phyloP scores from a whole-genome alignment of 1,140 invertebrate genomes.

The Dinoponera quadriceps region DNA sequence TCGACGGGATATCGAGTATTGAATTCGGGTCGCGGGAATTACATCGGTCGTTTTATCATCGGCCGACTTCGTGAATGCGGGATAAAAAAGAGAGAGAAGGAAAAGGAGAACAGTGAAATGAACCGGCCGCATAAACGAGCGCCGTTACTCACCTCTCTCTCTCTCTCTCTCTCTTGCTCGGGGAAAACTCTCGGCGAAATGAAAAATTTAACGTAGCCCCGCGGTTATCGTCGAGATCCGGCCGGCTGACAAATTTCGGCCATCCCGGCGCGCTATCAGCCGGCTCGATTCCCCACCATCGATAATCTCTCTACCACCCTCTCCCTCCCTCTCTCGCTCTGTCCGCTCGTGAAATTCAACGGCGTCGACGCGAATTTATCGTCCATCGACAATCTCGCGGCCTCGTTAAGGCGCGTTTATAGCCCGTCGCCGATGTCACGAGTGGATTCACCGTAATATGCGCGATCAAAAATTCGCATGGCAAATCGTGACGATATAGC shows the following conservation, averaged over 20 bases:
- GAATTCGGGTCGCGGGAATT: slow-evolving; percentile 51
- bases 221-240: slow-evolving; percentile 56
- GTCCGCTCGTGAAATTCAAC: slow-evolving; percentile 53
- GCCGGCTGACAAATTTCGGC: slow-evolving; percentile 57
- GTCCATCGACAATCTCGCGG: slow-evolving; percentile 49
- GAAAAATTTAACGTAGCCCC: slow-evolving; percentile 53
- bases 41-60: slow-evolving; percentile 48
- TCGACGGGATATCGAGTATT: slow-evolving; percentile 52
- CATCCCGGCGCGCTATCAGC: slow-evolving; percentile 49
- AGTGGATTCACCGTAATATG: neutral
- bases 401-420: slow-evolving; percentile 43
- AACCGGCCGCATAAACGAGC: slow-evolving; percentile 36
- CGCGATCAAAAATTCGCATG: neutral
- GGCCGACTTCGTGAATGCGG: slow-evolving; percentile 32
- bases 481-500: no score
- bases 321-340: no score
- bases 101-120: slow-evolving; percentile 34
- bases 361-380: slow-evolving; percentile 58
- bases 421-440: neutral
- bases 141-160: slow-evolving; percentile 37
- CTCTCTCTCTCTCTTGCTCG: neutral
- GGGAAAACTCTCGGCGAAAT: slow-evolving; percentile 50
- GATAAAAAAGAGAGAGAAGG: neutral
- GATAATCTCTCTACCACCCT: slow-evolving; percentile 32
- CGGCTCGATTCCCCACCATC: slow-evolving; percentile 49